These are phyloP conservation scores for Leguminivora glycinivorella DNA, from an alignment of 1,140 invertebrate species.

Conservation along the genomic window DNA sequence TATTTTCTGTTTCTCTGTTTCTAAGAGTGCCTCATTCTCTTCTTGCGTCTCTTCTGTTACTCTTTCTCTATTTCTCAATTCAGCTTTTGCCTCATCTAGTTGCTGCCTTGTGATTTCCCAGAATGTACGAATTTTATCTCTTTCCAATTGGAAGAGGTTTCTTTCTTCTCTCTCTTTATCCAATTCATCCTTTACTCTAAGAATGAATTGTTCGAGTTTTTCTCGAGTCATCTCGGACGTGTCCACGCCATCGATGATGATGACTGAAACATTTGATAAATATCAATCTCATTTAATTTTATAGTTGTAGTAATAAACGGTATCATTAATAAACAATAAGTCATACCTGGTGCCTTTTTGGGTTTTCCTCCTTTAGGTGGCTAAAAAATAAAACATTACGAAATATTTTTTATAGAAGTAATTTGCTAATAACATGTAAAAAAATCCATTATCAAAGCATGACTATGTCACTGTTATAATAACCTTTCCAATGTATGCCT, in stretches of 20 bases:
- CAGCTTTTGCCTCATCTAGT: slow-evolving; percentile 88
- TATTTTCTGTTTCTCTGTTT: slow-evolving; percentile 94
- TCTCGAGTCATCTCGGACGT: slow-evolving; percentile 96
- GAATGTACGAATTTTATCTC: slow-evolving; percentile 95
- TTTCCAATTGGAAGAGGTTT: slow-evolving; percentile 96
- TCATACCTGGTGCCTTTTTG: slow-evolving; percentile 62
- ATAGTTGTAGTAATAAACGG: neutral
- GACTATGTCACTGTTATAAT: too few relatives aligned
- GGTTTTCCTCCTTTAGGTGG: slow-evolving; percentile 64
- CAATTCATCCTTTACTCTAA: slow-evolving; percentile 93
- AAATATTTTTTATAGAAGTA: too few relatives aligned
- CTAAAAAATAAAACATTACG: too few relatives aligned
- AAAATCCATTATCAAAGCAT: too few relatives aligned
- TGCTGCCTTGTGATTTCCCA: slow-evolving; percentile 93
- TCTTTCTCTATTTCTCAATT: slow-evolving; percentile 90
- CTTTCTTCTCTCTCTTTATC: slow-evolving; percentile 96
- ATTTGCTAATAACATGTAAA: too few relatives aligned
- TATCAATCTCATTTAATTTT: neutral
- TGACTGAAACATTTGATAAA: slow-evolving; percentile 57
- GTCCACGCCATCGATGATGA: slow-evolving; percentile 93
- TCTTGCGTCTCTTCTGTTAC: slow-evolving; percentile 93
- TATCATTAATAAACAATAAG: neutral
- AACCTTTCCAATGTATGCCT: too few relatives aligned
- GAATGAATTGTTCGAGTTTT: slow-evolving; percentile 93
- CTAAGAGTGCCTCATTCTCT: slow-evolving; percentile 91